These are phyloP conservation scores for Bombus superbus DNA, from an alignment of 1,140 invertebrate genomes.

Conservation along the genomic window DNA sequence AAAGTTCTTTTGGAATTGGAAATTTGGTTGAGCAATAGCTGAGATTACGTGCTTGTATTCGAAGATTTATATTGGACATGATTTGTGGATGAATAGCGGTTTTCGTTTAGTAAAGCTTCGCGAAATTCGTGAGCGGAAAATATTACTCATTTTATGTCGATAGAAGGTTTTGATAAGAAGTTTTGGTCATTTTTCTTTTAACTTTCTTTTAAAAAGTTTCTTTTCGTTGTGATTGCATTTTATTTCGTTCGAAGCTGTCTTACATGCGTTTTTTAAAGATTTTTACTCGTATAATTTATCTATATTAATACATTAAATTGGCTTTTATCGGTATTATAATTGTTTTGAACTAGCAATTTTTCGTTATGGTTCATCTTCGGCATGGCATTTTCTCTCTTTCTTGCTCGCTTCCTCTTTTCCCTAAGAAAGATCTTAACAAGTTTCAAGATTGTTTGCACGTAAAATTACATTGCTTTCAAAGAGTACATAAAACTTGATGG, in stretches of 20 bases:
- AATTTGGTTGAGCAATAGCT: neutral
- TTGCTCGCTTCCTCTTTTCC: neutral
- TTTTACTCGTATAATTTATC: neutral
- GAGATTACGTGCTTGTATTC: neutral
- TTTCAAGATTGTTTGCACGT: conserved; percentile 41
- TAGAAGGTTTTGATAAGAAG: neutral
- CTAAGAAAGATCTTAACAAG: conserved; percentile 26
- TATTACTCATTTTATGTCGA: neutral
- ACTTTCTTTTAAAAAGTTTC: neutral
- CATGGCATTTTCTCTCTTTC: neutral
- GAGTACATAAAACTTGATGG: conserved; percentile 29
- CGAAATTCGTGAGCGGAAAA: neutral
- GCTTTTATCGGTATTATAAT: neutral
- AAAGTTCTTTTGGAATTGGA: conserved; percentile 3
- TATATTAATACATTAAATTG: neutral
- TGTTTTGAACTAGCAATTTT: neutral
- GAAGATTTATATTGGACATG: neutral
- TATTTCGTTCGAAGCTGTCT: too few relatives aligned
- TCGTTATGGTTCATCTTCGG: neutral
- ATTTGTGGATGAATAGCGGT: neutral
- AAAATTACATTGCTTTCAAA: conserved; percentile 33
- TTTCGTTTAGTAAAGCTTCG: neutral
- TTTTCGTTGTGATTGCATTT: too few relatives aligned
- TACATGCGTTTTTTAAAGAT: too few relatives aligned
- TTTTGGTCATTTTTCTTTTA: neutral